Evolutionary conservation across 2,113 vertebrate genomes (phyloP), one percentile per base, ranked within the genome.

Genomic region (Ovibos moschatus): DNA sequence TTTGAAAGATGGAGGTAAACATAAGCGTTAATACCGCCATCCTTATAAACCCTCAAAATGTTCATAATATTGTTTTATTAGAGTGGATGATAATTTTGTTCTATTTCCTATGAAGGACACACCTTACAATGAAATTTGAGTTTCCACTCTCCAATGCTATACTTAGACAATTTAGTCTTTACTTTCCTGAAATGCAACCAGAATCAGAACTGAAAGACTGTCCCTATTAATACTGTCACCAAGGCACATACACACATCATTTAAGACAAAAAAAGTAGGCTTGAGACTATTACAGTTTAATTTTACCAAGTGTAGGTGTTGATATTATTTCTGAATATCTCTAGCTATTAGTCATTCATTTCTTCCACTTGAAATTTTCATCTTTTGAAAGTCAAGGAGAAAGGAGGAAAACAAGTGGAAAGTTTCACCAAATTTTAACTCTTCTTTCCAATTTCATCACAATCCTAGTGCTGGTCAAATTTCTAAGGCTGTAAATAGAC

Each of bases 251-350:
- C 4, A 93, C 7, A 50, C 17, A 60, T 30, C 62, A 36, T 33
- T 89, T 89, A 97, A 87, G 86, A 55, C 6, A 14, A 43, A 45
- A 50, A 58, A 25, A 36, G 1, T 7, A 93, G 13, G 4, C 82
- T 58, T 82, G 40, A 86, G 85, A 90, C 51, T 33, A 92, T 67
- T 14, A 23, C n/a, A 67, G n/a, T 47, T 94, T 94, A 91, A 81
- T 92, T 96, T 97, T 74, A 91, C 3, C 47, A 96, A 45, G n/a
- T 81, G 6, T 85, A 89, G n/a, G 25, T 84, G 27, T 81, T 93
- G 82, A 43, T 87, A 97, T 78, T 92, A 94, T 86, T 97, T 98
- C 30, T 74, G 91, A 92, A 90, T 36, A 91, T 43, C 93, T 91
- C 89, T 67, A 88, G 53, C 6, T 91, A 43, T 82, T 98, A 96